phyloP scores from a whole-genome alignment of 2,888 invertebrate genomes.

The Andrena haemorrhoa region DNA sequence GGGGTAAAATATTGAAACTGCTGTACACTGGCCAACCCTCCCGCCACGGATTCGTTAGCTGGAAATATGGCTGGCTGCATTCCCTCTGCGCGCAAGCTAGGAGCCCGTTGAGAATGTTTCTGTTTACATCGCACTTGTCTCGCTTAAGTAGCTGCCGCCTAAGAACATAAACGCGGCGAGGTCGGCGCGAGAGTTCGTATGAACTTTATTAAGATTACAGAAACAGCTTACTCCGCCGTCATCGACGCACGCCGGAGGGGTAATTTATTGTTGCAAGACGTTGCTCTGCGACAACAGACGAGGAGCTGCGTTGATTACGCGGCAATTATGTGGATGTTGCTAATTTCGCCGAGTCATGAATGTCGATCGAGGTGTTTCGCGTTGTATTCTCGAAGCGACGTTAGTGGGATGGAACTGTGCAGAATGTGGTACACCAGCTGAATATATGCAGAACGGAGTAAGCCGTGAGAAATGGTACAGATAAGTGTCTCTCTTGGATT shows the following conservation, averaged over 20 bases:
- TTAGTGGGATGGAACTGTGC: not conserved
- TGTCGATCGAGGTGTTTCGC: not conserved
- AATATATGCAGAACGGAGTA: too few relatives aligned
- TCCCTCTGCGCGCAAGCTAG: constrained; percentile 21
- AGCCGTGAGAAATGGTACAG: too few relatives aligned
- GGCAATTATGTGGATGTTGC: constrained; percentile 16
- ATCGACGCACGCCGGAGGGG: constrained; percentile 14
- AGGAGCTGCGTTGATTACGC: constrained; percentile 8
- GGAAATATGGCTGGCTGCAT: constrained; percentile 25
- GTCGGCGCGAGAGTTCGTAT: not conserved
- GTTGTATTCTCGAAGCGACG: not conserved
- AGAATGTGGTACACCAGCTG: not conserved
- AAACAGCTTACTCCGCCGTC: constrained; percentile 22
- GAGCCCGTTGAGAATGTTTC: constrained; percentile 38
- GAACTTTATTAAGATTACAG: constrained; percentile 52
- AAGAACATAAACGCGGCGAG: constrained; percentile 11
- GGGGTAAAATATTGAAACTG: constrained; percentile 26
- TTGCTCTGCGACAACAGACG: constrained; percentile 25
- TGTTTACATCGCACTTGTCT: constrained; percentile 57
- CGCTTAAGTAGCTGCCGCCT: constrained; percentile 49
- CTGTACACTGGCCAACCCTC: not conserved
- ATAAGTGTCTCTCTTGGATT: too few relatives aligned
- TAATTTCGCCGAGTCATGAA: not conserved
- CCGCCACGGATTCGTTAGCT: constrained; percentile 24
- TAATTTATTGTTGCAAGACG: constrained; percentile 38